These are phyloP conservation scores for Drosophila serrata DNA, from an alignment of 1,140 invertebrate species.

Conservation along the genomic window DNA sequence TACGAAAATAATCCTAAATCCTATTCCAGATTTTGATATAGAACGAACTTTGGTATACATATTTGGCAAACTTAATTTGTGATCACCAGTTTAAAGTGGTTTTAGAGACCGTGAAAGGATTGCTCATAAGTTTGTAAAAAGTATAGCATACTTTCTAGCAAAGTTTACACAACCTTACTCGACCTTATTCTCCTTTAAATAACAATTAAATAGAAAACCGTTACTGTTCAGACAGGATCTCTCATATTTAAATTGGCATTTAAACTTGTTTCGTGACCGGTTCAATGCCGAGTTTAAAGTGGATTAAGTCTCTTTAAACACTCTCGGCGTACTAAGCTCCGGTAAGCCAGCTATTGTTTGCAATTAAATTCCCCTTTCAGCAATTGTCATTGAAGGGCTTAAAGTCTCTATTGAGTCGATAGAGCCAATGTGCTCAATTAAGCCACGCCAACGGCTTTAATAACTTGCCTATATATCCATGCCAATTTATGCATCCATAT, in stretches of 20 bases:
- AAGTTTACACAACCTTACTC: neutral
- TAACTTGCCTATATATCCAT: slow-evolving; percentile 14
- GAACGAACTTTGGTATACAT: neutral
- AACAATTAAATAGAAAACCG: neutral
- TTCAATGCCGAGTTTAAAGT: slow-evolving; percentile 6
- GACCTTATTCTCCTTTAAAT: too few relatives aligned
- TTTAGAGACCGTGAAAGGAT: neutral
- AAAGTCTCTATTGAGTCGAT: slow-evolving; percentile 5
- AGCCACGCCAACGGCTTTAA: slow-evolving; percentile 28
- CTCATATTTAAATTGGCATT: neutral
- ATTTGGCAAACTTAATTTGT: neutral
- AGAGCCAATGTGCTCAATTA: slow-evolving; percentile 8
- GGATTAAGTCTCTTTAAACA: slow-evolving; percentile 3
- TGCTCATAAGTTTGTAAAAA: neutral
- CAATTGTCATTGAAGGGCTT: slow-evolving; percentile 14
- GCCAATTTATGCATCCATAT: slow-evolving; percentile 54
- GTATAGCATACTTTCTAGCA: neutral
- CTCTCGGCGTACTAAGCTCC: slow-evolving; percentile 1
- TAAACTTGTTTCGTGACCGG: neutral
- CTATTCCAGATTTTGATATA: neutral
- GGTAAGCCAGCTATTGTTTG: slow-evolving; percentile 27
- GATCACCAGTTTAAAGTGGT: neutral
- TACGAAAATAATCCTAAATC: neutral
- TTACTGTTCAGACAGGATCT: neutral
- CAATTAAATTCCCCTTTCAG: slow-evolving; percentile 37